Conservation (phyloP, 2,797 vertebrate species). For the Pangasius mekongensis region DNA sequence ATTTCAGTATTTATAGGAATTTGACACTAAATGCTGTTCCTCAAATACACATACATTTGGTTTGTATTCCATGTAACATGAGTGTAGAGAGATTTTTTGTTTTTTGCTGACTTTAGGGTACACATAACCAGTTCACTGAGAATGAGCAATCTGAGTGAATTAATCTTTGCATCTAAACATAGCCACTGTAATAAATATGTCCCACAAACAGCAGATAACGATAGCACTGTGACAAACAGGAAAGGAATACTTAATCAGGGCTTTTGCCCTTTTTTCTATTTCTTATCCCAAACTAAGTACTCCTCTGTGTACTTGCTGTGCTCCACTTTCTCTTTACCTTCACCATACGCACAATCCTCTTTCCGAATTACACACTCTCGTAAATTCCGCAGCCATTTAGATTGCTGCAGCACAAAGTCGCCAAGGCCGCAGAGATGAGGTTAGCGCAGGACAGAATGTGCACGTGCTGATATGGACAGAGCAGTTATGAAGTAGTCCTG, state of each 20-base stretch:
- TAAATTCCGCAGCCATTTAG: constrained; percentile 29
- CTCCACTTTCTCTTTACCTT: constrained; percentile 35
- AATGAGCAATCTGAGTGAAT: neutral
- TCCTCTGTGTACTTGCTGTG: neutral
- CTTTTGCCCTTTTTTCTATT: constrained; percentile 16
- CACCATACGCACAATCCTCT: constrained; percentile 64
- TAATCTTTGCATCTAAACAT: constrained; percentile 8
- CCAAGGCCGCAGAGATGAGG: constrained; percentile 2
- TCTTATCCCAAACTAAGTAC: constrained; percentile 10
- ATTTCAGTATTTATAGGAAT: neutral
- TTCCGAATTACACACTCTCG: constrained; percentile 36
- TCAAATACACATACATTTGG: neutral
- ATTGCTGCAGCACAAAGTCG: constrained; percentile 12
- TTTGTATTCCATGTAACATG: neutral
- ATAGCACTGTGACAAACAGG: constrained; percentile 16
- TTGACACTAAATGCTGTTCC: no score
- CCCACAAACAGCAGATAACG: constrained; percentile 6
- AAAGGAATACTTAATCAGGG: constrained; percentile 3
- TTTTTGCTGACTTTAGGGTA: neutral
- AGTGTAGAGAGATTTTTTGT: neutral
- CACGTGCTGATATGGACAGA: constrained; percentile 13
- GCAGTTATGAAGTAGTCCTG: neutral
- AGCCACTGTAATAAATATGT: constrained; percentile 5
- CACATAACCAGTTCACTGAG: neutral
- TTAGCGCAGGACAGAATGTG: constrained; percentile 5